Evolutionary conservation across 2,888 invertebrate species (phyloP).

Genomic region (Leptothorax acervorum): DNA sequence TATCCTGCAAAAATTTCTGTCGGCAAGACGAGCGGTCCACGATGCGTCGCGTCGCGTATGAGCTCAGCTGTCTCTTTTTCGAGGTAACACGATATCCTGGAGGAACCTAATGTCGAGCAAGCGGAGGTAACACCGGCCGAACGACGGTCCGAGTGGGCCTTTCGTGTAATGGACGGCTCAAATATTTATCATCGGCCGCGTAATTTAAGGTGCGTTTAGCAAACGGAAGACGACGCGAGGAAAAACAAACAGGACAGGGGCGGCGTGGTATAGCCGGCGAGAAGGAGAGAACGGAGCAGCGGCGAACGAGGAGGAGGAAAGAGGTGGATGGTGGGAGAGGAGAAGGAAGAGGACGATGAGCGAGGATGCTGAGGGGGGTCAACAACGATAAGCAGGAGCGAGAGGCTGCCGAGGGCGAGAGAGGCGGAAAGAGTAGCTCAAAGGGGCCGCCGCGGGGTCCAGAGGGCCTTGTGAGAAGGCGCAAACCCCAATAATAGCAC

Average conservation of each 20-base stretch:
- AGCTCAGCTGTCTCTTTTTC: slow-evolving; percentile 66
- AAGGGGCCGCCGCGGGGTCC: slow-evolving; percentile 80
- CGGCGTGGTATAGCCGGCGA: slow-evolving; percentile 65
- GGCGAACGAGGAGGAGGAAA: slow-evolving; percentile 56
- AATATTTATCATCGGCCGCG: slow-evolving; percentile 84
- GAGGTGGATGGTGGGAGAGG: slow-evolving; percentile 53
- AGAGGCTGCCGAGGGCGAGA: slow-evolving; percentile 68
- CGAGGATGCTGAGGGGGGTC: slow-evolving; percentile 64
- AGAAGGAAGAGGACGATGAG: slow-evolving; percentile 59
- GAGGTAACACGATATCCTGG: slow-evolving; percentile 67
- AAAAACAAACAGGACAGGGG: slow-evolving; percentile 83
- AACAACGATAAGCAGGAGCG: slow-evolving; percentile 58
- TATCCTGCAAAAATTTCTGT: slow-evolving; percentile 46
- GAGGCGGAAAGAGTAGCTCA: slow-evolving; percentile 79
- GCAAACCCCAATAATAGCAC: slow-evolving; percentile 85
- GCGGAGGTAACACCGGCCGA: slow-evolving; percentile 69
- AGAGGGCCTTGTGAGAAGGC: slow-evolving; percentile 82
- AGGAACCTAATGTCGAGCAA: slow-evolving; percentile 60
- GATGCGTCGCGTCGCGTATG: slow-evolving; percentile 35
- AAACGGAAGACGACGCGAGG: slow-evolving; percentile 83
- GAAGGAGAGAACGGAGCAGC: slow-evolving; percentile 63
- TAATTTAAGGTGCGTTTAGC: slow-evolving; percentile 85
- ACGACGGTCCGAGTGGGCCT: slow-evolving; percentile 71
- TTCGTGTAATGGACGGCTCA: slow-evolving; percentile 82
- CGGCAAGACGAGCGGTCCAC: slow-evolving; percentile 26